Evolutionary conservation across 1,140 invertebrate species (phyloP).

Genomic region (Hycleus phaleratus): DNA sequence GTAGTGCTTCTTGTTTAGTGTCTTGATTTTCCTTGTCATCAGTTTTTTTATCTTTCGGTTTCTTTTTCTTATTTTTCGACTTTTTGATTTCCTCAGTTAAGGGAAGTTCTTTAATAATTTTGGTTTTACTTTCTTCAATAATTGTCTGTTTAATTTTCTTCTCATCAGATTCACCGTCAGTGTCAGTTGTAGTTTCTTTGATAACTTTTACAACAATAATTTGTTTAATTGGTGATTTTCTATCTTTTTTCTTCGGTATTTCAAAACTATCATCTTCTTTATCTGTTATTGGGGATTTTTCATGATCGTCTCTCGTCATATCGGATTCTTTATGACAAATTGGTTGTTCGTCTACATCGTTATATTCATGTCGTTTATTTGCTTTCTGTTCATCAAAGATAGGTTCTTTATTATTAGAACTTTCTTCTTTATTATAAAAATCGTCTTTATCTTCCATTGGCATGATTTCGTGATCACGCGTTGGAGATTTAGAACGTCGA

Average conservation of each 20-base stretch:
- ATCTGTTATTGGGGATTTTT: constrained; percentile 37
- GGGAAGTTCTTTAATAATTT: constrained; percentile 2
- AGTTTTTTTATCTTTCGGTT: neutral
- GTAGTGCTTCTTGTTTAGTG: neutral
- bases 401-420: constrained; percentile 27
- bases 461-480: constrained; percentile 28
- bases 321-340: constrained; percentile 26
- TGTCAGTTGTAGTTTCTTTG: constrained; percentile 3
- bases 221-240: constrained; percentile 23
- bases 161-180: neutral
- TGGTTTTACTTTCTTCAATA: constrained; percentile 9
- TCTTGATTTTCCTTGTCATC: neutral
- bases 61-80: constrained; percentile 5
- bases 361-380: constrained; percentile 28
- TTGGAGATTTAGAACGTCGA: constrained; percentile 32
- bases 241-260: constrained; percentile 28
- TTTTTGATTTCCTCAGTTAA: neutral
- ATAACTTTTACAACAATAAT: constrained; percentile 17
- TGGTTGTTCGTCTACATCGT: constrained; percentile 24
- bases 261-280: constrained; percentile 33
- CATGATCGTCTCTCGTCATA: constrained; percentile 25
- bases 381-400: constrained; percentile 25
- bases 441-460: constrained; percentile 25
- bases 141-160: constrained; percentile 7
- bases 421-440: constrained; percentile 6